Percentiles rank a stretch among this genome's conserved stretches.
Conservation (phyloP, 2,797 vertebrate species). For the Kryptopterus vitreolus region DNA sequence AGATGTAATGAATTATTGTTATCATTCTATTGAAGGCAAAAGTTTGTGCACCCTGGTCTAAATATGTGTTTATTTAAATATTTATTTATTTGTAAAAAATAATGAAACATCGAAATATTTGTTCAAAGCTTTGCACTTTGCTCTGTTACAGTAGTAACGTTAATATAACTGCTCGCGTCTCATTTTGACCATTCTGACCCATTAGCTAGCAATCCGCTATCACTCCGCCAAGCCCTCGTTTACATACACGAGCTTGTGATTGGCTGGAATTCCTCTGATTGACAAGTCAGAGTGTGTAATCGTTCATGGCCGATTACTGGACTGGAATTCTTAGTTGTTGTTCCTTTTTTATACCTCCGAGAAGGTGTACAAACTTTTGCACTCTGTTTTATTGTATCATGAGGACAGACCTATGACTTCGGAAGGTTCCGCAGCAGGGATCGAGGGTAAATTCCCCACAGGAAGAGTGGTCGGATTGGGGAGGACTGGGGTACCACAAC, state of each 20-base stretch:
- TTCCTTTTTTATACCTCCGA: not conserved
- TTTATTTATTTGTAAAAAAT: too few species aligned
- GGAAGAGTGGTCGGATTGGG: rapidly evolving
- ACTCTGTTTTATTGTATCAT: not conserved
- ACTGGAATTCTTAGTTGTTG: not conserved
- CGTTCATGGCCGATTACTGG: too few species aligned
- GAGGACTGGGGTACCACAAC: conserved; percentile 60
- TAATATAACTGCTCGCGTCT: too few species aligned
- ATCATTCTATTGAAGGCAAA: not conserved
- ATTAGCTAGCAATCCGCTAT: not conserved
- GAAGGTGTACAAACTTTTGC: not conserved
- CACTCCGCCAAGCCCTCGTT: too few species aligned
- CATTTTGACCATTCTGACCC: not conserved
- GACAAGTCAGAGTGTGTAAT: too few species aligned
- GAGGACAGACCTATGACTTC: not conserved
- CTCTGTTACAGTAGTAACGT: not conserved
- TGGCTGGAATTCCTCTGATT: too few species aligned
- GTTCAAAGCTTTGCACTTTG: not conserved
- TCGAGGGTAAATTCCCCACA: not conserved
- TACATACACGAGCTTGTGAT: too few species aligned
- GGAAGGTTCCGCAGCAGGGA: not conserved
- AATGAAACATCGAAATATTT: not conserved
- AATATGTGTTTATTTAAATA: too few species aligned
- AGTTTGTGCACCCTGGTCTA: not conserved
- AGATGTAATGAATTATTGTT: too few species aligned